A percentile compares a stretch with the other conserved stretches of the same genome.
Evolutionary conservation across 2,888 invertebrate genomes (phyloP).

Genomic region (Lepeophtheirus nordmannii): DNA sequence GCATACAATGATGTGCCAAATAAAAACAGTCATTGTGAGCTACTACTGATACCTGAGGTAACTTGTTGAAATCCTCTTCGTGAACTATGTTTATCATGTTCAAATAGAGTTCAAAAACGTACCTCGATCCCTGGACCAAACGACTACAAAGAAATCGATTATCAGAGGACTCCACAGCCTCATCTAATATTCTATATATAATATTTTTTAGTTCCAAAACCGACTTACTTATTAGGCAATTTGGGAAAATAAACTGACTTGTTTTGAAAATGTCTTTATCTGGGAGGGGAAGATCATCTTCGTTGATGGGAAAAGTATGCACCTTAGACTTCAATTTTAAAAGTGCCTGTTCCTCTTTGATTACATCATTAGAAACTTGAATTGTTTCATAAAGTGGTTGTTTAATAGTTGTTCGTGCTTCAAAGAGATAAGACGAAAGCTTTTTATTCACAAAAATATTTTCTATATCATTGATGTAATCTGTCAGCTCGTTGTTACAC

Average conservation of each 20-base stretch:
- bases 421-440: no score
- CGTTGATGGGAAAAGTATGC: constrained; percentile 26
- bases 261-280: constrained; percentile 29
- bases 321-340: no score
- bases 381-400: no score
- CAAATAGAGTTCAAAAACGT: constrained; percentile 59
- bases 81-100: constrained; percentile 63
- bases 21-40: constrained; percentile 86
- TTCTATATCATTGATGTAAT: no score
- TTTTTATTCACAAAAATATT: no score
- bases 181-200: constrained; percentile 46
- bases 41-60: constrained; percentile 62
- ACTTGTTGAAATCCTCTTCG: constrained; percentile 56
- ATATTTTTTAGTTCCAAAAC: constrained; percentile 48
- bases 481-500: no score
- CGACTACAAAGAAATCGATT: constrained; percentile 45
- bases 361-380: no score
- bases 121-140: constrained; percentile 51
- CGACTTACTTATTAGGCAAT: constrained; percentile 41
- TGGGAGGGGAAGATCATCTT: constrained; percentile 27
- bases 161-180: constrained; percentile 42
- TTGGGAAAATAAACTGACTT: constrained; percentile 38
- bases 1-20: constrained; percentile 54
- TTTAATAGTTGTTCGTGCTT: no score
- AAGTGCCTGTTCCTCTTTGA: no score